These are phyloP conservation scores for Clarias macrocephalus DNA, from an alignment of 2,113 vertebrate genomes.

Conservation along the genomic window DNA sequence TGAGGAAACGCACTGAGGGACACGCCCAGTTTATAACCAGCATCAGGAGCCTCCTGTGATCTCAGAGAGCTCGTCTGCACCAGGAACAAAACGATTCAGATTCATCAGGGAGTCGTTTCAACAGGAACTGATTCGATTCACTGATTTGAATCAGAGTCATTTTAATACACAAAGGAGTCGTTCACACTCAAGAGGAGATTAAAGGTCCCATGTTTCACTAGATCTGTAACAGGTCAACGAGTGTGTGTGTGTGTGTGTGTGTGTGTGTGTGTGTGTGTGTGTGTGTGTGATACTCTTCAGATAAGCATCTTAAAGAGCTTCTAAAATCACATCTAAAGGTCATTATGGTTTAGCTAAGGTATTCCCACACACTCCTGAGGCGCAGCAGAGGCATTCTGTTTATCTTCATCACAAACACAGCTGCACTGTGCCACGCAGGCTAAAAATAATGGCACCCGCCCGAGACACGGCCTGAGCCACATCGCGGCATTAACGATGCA, in stretches of 20 bases:
- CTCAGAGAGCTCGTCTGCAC: no score
- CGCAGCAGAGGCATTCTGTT: background rate
- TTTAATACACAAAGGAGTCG: background rate
- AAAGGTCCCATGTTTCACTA: no score
- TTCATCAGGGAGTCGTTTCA: background rate
- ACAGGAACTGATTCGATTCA: background rate
- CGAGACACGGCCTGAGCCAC: background rate
- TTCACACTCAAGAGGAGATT: background rate
- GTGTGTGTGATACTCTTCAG: no score
- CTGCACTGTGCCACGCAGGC: background rate
- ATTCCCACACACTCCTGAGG: background rate
- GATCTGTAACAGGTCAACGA: no score
- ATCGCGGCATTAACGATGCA: background rate
- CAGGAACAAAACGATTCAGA: no score
- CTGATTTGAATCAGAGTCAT: background rate
- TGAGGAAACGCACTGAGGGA: no score
- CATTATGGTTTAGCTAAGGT: background rate
- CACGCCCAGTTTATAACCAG: background rate
- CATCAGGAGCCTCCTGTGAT: background rate
- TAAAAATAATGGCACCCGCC: slow-evolving; percentile 17
- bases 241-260: no score
- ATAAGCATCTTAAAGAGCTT: no score
- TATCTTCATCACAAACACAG: slow-evolving; percentile 21
- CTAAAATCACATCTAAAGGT: background rate
- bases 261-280: no score